phyloP scores from a whole-genome alignment of 1,140 invertebrate species.

The Sycophila sp. region DNA sequence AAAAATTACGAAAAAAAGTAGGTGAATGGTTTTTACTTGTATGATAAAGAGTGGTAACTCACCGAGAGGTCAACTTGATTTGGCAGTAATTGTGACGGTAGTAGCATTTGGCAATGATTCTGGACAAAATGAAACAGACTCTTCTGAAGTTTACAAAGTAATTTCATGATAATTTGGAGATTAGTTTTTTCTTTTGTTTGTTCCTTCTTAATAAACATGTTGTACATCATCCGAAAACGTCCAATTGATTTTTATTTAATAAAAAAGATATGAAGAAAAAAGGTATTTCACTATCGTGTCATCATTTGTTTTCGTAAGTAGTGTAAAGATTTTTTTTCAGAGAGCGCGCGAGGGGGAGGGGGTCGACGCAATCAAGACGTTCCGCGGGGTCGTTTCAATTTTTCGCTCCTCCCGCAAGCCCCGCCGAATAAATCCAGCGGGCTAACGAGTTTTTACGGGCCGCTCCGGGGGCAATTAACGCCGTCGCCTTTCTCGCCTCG shows the following conservation, averaged over 20 bases:
- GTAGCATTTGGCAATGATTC: conserved; percentile 42
- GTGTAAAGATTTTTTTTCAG: too few relatives aligned
- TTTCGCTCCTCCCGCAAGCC: conserved; percentile 25
- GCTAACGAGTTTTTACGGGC: conserved; percentile 62
- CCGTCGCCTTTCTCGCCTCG: too few relatives aligned
- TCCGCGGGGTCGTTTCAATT: conserved; percentile 5
- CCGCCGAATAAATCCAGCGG: conserved; percentile 57
- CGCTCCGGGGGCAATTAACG: conserved; percentile 57
- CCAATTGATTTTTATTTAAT: conserved; percentile 31
- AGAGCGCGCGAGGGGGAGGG: neutral
- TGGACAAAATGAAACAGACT: conserved; percentile 36
- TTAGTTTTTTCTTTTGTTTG: conserved; percentile 32
- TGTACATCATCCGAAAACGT: conserved; percentile 34
- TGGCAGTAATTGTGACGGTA: conserved; percentile 39
- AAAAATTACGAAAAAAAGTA: too few relatives aligned
- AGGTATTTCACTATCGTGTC: conserved; percentile 32
- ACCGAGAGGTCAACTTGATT: conserved; percentile 40
- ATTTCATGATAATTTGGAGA: conserved; percentile 15
- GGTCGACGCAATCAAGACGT: conserved; percentile 4
- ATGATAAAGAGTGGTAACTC: conserved; percentile 40
- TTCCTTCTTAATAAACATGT: too few relatives aligned
- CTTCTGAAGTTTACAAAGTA: conserved; percentile 28
- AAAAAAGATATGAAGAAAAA: conserved; percentile 22
- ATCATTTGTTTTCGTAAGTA: conserved; percentile 5
- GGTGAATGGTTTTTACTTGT: conserved; percentile 34